A percentile compares a stretch with the other conserved stretches of the same genome.
Evolutionary conservation across 2,888 invertebrate species (phyloP).

Genomic region (Machimus atricapillus): DNA sequence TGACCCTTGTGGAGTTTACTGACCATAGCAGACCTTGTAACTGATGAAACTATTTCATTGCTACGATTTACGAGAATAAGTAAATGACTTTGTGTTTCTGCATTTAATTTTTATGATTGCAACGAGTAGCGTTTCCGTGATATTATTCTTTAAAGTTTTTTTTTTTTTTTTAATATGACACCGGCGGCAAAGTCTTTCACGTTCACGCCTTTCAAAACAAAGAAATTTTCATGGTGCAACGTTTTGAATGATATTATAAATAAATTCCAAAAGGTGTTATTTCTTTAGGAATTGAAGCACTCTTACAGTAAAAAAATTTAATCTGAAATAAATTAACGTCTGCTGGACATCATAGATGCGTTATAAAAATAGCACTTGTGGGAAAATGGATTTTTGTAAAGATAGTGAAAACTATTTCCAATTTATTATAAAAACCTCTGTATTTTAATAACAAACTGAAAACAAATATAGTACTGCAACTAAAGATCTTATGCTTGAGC

Average conservation of each 20-base stretch:
- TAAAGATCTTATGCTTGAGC: too few relatives aligned
- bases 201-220: background rate
- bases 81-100: background rate
- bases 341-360: too few relatives aligned
- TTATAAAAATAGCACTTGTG: too few relatives aligned
- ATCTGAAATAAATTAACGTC: too few relatives aligned
- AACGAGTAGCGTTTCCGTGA: background rate
- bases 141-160: background rate
- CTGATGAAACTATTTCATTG: slow-evolving; percentile 16
- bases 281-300: background rate
- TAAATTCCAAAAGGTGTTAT: background rate
- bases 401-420: too few relatives aligned
- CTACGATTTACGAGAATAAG: slow-evolving; percentile 12
- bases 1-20: background rate
- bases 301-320: background rate
- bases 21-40: slow-evolving; percentile 19
- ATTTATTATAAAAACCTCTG: too few relatives aligned
- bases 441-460: too few relatives aligned
- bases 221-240: background rate
- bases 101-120: background rate
- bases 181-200: background rate
- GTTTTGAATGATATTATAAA: background rate
- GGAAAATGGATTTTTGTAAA: too few relatives aligned
- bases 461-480: too few relatives aligned
- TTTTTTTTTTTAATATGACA: background rate